Percentiles rank a stretch among this genome's conserved stretches.
Evolutionary conservation across 1,140 invertebrate genomes (phyloP).

Genomic region (Macrocentrus cingulum): DNA sequence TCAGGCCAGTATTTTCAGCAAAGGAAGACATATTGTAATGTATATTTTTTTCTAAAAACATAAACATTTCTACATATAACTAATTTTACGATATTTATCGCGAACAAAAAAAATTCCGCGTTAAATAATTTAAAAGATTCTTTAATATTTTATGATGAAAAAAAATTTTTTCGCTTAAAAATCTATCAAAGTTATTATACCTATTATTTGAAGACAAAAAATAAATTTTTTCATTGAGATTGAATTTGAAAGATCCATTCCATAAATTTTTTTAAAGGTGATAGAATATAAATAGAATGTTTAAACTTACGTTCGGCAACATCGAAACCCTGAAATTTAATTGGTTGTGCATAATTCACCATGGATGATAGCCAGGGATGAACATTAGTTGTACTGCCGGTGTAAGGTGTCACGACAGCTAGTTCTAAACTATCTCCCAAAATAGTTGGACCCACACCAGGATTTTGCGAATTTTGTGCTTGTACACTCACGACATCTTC

Average conservation of each 20-base stretch:
- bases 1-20: constrained; percentile 93
- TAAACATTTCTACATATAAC: too few species aligned
- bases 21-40: constrained; percentile 99
- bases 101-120: too few species aligned
- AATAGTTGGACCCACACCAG: constrained; percentile 37
- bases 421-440: constrained; percentile 68
- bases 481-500: constrained; percentile 48
- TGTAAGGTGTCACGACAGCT: constrained; percentile 78
- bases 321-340: constrained; percentile 98
- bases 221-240: constrained; percentile 7
- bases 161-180: too few species aligned
- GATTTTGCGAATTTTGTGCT: constrained; percentile 45
- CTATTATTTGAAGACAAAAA: too few species aligned
- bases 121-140: too few species aligned
- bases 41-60: constrained; percentile 86
- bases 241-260: too few species aligned
- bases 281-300: constrained; percentile 20
- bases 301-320: constrained; percentile 84
- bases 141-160: too few species aligned
- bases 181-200: too few species aligned
- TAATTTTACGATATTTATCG: too few species aligned
- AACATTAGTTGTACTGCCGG: constrained; percentile 96
- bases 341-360: constrained; percentile 99
- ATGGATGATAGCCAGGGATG: constrained; percentile 98
- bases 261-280: too few species aligned